Evolutionary conservation across 2,888 invertebrate species (phyloP).

Genomic region (Meandrusa payeni): DNA sequence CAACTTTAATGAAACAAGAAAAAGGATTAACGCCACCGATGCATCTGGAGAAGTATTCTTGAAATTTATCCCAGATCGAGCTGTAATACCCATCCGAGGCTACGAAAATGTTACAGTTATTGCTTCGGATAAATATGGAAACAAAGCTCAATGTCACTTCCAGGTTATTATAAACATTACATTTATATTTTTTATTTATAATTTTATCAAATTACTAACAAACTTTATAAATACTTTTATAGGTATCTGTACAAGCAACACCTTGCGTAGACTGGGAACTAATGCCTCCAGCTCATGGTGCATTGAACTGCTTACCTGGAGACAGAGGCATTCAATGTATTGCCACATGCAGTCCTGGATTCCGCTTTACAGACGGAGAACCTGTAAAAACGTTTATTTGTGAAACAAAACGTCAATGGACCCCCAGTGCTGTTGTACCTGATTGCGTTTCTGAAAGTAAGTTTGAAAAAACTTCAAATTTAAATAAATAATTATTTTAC

Average conservation of each 20-base stretch:
- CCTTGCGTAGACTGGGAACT: constrained; percentile 98
- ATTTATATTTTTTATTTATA: no score
- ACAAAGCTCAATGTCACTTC: constrained; percentile 94
- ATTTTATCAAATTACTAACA: no score
- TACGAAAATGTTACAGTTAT: constrained; percentile 96
- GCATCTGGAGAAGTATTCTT: constrained; percentile 93
- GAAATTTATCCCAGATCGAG: constrained; percentile 91
- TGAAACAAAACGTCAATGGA: constrained; percentile 90
- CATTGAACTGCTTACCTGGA: constrained; percentile 91
- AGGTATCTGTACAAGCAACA: constrained; percentile 94
- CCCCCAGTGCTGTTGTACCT: constrained; percentile 93
- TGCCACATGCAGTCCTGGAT: constrained; percentile 93
- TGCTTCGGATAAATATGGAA: constrained; percentile 92
- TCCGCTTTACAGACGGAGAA: constrained; percentile 94
- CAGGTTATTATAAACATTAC: constrained; percentile 79
- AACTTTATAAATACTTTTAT: constrained; percentile 30
- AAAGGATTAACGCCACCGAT: constrained; percentile 91
- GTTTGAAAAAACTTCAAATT: constrained; percentile 38
- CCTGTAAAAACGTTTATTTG: constrained; percentile 93
- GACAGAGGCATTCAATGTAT: constrained; percentile 92
- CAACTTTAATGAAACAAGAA: constrained; percentile 94
- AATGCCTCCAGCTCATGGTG: constrained; percentile 93
- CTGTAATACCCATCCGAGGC: constrained; percentile 91
- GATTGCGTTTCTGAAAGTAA: constrained; percentile 96
- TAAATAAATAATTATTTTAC: neutral